Base-by-base conservation (phyloP, 2,797 vertebrate species). In the Crenichthys baileyi region DNA sequence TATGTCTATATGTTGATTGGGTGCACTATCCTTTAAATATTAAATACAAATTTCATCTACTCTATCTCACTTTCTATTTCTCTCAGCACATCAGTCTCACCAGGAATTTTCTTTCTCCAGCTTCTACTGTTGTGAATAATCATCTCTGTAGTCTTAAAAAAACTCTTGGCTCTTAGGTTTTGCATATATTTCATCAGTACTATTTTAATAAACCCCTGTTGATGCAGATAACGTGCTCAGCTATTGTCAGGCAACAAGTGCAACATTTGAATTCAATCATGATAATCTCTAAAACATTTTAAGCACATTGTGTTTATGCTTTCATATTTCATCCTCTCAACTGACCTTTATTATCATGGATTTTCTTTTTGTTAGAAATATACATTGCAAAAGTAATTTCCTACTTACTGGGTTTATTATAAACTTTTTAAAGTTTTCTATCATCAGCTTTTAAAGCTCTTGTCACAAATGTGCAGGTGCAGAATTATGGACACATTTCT, bases 381-480 rank as follows among this genome's bases (percentile, higher is more conserved):
- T 36, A 36, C 31, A 36, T 36, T 36, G 31, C 31, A 36, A 36
- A 36, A 36, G 3, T 36, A 36, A 36, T 36, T 46, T 46, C 1
- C 44, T 11, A 4, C 44, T 46, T 7, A 46, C 7, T 46, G 44
- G 16, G 50, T 51, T 3, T 53, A 22, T 20, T 16, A 53, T 18
- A 24, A 55, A 55, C 1, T 6, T 55, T 55, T 55, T 55, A 22
- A 55, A 24, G 20, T 55, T 20, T 55, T 22, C 20, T 55, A 55
- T 55, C 20, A 68, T 44, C 9, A 39, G 22, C 2, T 22, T 48
- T 41, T 24, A 68, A 68, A 4, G 63, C 5, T 31, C 29, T 9
- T 39, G 31, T 7, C 63, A 31, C 48, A 36, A 9, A 72, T 53
- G 76, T 76, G 63, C 70, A 75, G 51, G 70, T 70, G 46, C 51